Base-by-base conservation (phyloP, 35 echinoderm and acorn worm species). In the Nesometra sesokonis region DNA sequence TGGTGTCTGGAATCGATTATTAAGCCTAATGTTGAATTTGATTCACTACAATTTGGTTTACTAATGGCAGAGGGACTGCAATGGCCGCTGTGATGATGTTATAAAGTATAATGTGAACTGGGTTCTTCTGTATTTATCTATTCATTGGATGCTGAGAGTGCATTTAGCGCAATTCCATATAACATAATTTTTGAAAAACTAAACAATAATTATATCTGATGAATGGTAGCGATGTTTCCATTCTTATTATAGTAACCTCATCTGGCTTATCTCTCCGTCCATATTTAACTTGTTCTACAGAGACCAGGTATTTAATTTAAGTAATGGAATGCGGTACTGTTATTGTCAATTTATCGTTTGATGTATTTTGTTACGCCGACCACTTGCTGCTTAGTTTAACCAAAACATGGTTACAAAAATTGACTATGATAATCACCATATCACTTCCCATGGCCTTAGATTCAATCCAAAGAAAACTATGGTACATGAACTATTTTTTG, bases 61-160 rank as follows among this genome's bases (percentile, higher is more conserved):
- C 33, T 30, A 84, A 46, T 46, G 27, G 13, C 13, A 40, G 82
- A 43, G 81, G 81, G 4, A 83, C 81, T 23, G 81, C 81, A 33
- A 83, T 83, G 31, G 31, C 81, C 13, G 81, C 81, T 46, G 19
- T 29, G 46, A 84, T 47, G 82, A 84, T 32, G 82, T 84, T 37
- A 83, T 83, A 37, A 83, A 84, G 15, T 46, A 46, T 32, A 29
- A 36, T 84, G 29, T 46, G 29, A 39, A 84, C 21, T 27, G 30
- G 82, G 35, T 47, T 67, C 52, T 17, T 1, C 21, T 40, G 82
- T 30, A 46, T 84, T 46, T 47, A 36, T 23, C 46, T 84, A 36
- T 32, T 84, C 82, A 29, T 32, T 84, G 19, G 82, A 84, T 84
- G 82, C 82, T 46, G 82, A 84, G 82, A 36, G 82, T n/a, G 82